phyloP scores from a whole-genome alignment of 2,797 vertebrate genomes.

The Phoxinus dragarum region DNA sequence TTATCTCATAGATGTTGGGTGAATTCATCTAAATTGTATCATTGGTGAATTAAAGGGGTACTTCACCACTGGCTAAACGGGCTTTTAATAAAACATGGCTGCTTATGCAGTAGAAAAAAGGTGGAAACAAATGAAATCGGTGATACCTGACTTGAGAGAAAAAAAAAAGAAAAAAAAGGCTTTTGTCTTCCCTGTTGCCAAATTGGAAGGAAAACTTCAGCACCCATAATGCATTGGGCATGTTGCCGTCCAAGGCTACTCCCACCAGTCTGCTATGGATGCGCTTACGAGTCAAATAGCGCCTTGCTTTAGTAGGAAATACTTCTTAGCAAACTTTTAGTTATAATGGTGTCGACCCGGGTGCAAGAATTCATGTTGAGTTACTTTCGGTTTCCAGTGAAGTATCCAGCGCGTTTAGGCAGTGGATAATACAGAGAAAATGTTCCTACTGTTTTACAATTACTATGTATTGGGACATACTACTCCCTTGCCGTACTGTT shows the following conservation, averaged over 20 bases:
- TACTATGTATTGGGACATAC: no score
- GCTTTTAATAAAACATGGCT: not conserved
- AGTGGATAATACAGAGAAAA: not conserved
- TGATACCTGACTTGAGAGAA: not conserved
- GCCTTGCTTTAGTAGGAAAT: not conserved
- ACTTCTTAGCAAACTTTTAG: not conserved
- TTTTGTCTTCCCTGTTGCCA: not conserved
- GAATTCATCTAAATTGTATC: slow-evolving; percentile 3
- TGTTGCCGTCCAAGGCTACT: not conserved
- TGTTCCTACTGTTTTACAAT: no score
- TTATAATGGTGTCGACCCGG: not conserved
- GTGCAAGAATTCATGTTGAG: not conserved
- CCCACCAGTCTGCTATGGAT: not conserved
- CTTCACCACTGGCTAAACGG: not conserved
- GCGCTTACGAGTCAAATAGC: not conserved
- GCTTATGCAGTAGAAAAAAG: not conserved
- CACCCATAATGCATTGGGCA: not conserved
- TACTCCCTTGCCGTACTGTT: not conserved
- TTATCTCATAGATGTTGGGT: not conserved
- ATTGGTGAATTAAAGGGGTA: not conserved
- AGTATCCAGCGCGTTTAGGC: not conserved
- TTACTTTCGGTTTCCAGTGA: not conserved
- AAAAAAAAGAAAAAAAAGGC: no score
- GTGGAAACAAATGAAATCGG: fast-evolving
- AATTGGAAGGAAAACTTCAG: not conserved